Evolutionary conservation across 2,888 invertebrate genomes (phyloP).

Genomic region (Eupithecia abbreviata): DNA sequence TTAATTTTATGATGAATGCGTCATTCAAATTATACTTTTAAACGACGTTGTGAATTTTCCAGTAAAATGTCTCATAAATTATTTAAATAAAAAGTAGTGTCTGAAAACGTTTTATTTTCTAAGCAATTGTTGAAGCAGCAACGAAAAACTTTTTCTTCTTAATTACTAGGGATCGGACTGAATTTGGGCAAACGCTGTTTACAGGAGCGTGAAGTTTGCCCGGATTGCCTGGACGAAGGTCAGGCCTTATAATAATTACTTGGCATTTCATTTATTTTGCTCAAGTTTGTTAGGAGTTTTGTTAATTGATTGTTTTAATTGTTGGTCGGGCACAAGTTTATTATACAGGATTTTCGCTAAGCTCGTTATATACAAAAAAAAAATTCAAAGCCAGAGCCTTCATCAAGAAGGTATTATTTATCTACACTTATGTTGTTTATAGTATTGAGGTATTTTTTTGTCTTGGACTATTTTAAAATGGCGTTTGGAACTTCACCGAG

Average conservation of each 20-base stretch:
- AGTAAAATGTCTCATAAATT: background rate
- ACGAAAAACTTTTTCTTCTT: conserved; percentile 17
- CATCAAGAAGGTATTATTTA: background rate
- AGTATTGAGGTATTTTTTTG: background rate
- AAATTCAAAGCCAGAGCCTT: background rate
- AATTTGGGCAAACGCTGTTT: conserved; percentile 19
- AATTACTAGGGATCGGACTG: conserved; percentile 26
- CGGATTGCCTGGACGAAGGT: conserved; percentile 12
- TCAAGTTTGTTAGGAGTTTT: background rate
- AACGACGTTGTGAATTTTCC: background rate
- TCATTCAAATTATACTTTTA: no score
- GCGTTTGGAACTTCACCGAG: no score
- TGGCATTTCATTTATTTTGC: conserved; percentile 3
- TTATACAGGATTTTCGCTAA: background rate
- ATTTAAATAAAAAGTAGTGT: background rate
- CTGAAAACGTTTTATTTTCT: background rate
- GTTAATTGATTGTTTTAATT: background rate
- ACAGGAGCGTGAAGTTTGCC: conserved; percentile 3
- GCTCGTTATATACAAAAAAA: background rate
- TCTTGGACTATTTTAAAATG: background rate
- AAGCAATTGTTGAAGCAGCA: conserved; percentile 16
- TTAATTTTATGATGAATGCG: no score
- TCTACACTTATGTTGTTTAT: background rate
- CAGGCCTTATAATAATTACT: conserved; percentile 11
- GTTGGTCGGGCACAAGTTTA: background rate